Base-by-base conservation (phyloP, 2,888 invertebrate species). In the Sturmia bella region DNA sequence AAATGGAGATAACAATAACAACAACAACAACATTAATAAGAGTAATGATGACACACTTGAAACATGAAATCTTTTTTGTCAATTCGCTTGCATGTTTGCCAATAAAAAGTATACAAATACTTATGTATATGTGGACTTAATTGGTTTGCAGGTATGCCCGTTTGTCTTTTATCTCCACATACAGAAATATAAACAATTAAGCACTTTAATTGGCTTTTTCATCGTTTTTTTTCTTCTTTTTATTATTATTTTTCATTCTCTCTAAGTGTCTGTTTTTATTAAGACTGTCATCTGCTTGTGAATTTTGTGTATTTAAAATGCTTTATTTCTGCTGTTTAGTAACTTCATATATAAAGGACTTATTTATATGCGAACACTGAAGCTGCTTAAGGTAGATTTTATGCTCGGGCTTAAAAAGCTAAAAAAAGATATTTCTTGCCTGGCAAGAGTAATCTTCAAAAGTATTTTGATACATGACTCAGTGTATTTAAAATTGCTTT, bases 131-230 rank as follows among this genome's bases (percentile, higher is more conserved):
- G 12, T 74, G 54, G 9, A 32, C 24, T 32, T 61, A 37, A 37
- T 52, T 76, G 52, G 17, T 19, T 11, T 41, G 41, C 19, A 1
- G 11, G 17, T 21, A 45, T 6, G 24, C 63, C 32, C 77, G 80
- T 32, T 9, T 32, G 75, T 41, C 43, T 74, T 69, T 63, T 56
- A 64, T 75, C 64, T 17, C 73, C 72, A 37, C 82, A 83, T 64
- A 32, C 66, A 39, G 70, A 80, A 83, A 32, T 80, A 78, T 80
- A 80, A 74, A 77, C 83, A 80, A 80, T 80, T 80, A 80, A 83
- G 66, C 80, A 77, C 56, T 83, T 80, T 80, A 83, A 80, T 83
- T 83, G 59, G 77, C 69, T 70, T 70, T 83, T 66, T 54, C 66
- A 74, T 73, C 17, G 15, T 64, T 68, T 15, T 61, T 39, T 57